These are phyloP conservation scores for Acanthochromis polyacanthus DNA, from an alignment of 2,113 vertebrate species.

Conservation along the genomic window DNA sequence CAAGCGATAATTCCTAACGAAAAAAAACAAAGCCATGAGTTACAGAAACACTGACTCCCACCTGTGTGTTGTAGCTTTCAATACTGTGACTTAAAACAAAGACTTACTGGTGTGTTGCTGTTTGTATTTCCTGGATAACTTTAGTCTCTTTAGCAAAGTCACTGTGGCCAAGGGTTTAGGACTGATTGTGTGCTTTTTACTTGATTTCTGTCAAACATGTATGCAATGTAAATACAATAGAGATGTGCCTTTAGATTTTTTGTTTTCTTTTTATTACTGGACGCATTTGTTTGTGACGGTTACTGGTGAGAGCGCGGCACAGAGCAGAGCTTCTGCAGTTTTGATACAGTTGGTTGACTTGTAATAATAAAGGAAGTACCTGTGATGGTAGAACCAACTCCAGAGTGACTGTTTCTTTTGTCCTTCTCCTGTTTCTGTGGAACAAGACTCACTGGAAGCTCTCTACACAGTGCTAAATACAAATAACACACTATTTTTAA, in stretches of 20 bases:
- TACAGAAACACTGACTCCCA: constrained; percentile 39
- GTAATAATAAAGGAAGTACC: constrained; percentile 81
- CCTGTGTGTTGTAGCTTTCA: constrained; percentile 52
- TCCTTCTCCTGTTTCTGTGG: constrained; percentile 1
- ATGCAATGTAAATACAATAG: constrained; percentile 81
- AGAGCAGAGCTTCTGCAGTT: constrained; percentile 58
- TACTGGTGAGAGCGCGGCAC: constrained; percentile 16
- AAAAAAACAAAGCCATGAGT: constrained; percentile 46
- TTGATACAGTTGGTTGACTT: constrained; percentile 81
- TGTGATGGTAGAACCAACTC: constrained; percentile 58
- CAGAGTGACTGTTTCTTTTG: constrained; percentile 2
- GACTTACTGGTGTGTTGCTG: constrained; percentile 14
- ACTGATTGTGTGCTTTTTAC: constrained; percentile 45
- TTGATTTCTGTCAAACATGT: constrained; percentile 60
- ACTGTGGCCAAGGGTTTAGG: constrained; percentile 29
- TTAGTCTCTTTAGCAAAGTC: constrained; percentile 45
- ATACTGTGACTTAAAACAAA: constrained; percentile 51
- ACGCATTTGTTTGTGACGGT: constrained; percentile 50
- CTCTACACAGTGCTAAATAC: too few relatives aligned
- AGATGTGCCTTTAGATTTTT: constrained; percentile 76
- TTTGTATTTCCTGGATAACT: constrained; percentile 43
- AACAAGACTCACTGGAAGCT: background rate
- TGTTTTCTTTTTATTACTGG: constrained; percentile 22
- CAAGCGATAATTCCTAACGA: constrained; percentile 7
- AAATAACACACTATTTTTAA: too few relatives aligned